Evolutionary conservation across 1,140 invertebrate genomes (phyloP), one percentile per base, ranked within the genome.

Genomic region (Polyergus mexicanus): DNA sequence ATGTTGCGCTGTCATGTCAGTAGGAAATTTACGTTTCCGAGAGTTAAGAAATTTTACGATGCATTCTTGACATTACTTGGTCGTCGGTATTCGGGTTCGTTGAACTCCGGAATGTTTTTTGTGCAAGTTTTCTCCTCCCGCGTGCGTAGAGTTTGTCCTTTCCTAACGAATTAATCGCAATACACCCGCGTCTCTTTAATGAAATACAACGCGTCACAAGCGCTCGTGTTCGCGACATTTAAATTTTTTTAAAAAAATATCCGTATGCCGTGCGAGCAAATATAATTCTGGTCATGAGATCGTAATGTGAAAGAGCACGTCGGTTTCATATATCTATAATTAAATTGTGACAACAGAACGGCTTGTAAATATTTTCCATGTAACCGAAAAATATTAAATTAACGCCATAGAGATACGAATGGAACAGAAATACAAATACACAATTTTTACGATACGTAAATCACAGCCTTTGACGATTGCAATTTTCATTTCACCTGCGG

Each of bases 11-110:
- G 19, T 44, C 7, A 51, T 6, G 19, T 51, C 66, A 25, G 51
- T 81, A 32, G 16, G 54, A 80, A 81, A 71, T 72, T 81, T 81
- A 56, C 25, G 25, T 72, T 60, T 56, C n/a, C n/a, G 54, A 7
- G 25, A 44, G n/a, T 5, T 71, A 72, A 86, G 58, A 86, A 86
- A 83, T 86, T 81, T 86, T 62, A 32, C 78, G 19, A 65, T 11
- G 16, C 84, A 86, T 86, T 86, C 77, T 54, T 83, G 84, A 62
- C 66, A 72, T 86, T 86, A 72, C 56, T 72, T 54, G 44, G 16
- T 25, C 22, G 60, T 65, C 47, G 84, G 76, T 66, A 86, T 86
- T 81, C 38, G 69, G 86, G 84, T 88, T 88, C 63, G 69, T 85
- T 86, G 84, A 86, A 88, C 83, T 85, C 19, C 22, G 81, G 58